phyloP scores from a whole-genome alignment of 2,113 vertebrate species.

The Rattus norvegicus region GRCr8 NC_086036.1:48803001-48803500 shows the following conservation, averaged over 20 bases:
- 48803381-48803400: not conserved
- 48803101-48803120: not conserved
- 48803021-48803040: not conserved
- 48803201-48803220: not conserved
- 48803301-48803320: not conserved
- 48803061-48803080: not conserved
- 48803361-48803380: not conserved
- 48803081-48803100: not conserved
- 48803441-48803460: not conserved
- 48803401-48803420: not conserved
- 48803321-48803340: not conserved
- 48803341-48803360: constrained; percentile 10
- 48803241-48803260: too few species aligned
- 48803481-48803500: too few species aligned
- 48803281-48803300: not conserved
- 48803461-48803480: too few species aligned
- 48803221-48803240: not conserved
- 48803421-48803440: not conserved
- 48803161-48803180: not conserved
- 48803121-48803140: not conserved
- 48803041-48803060: not conserved
- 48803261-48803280: not conserved
- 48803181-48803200: not conserved
- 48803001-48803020: not conserved
- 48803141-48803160: not conserved